A percentile compares a stretch with the other conserved stretches of the same genome.
Conservation (phyloP, 2,797 vertebrate species). For the Cheirogaleus major region DNA sequence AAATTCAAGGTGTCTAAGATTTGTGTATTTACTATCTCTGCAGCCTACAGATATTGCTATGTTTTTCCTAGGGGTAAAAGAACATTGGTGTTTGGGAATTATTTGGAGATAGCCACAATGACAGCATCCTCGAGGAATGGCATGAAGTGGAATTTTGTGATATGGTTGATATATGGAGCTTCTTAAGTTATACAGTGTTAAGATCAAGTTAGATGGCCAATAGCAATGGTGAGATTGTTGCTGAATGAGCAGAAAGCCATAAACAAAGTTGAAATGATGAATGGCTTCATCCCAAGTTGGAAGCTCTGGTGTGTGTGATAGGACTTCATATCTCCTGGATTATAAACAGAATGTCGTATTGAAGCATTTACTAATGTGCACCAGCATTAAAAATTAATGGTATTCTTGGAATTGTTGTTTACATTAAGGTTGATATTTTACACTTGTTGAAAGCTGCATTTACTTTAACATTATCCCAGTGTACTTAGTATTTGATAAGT, state of each 20-base stretch:
- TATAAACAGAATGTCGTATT: neutral
- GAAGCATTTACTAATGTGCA: neutral
- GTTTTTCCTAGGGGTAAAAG: neutral
- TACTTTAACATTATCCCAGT: neutral
- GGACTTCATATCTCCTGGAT: neutral
- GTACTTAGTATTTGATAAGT: neutral
- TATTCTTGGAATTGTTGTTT: neutral
- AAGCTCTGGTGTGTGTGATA: neutral
- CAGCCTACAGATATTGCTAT: neutral
- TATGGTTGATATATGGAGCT: neutral
- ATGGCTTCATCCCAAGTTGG: neutral
- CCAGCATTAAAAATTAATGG: neutral
- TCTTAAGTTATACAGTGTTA: neutral
- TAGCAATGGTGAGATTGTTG: neutral
- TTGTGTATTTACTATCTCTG: neutral
- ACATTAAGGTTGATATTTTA: neutral
- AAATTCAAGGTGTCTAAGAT: too few relatives aligned
- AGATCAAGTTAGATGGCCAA: neutral
- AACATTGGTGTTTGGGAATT: neutral
- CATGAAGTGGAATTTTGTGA: neutral
- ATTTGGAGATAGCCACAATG: neutral
- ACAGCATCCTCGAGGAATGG: neutral
- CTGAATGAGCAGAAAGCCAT: neutral
- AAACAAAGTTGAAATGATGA: constrained; percentile 43
- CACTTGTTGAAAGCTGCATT: neutral